These are phyloP conservation scores for Ornithorhynchus anatinus DNA, from an alignment of 2,113 vertebrate species.

Conservation along the genomic window DNA sequence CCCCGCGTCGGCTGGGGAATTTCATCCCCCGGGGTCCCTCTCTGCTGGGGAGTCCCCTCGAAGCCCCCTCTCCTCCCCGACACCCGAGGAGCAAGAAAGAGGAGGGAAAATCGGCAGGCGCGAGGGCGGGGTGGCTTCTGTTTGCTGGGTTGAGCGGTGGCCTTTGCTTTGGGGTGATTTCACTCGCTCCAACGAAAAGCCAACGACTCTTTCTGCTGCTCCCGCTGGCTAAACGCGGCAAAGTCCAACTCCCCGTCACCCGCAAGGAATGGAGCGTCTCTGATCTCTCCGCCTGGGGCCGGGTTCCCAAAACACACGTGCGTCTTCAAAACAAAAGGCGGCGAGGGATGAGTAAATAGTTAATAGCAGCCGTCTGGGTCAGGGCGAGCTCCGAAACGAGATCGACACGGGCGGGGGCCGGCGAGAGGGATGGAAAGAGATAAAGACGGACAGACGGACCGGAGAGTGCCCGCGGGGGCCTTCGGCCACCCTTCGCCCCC, in stretches of 20 bases:
- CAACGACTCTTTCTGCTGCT: no score
- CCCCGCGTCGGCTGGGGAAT: no score
- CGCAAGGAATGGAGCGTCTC: not conserved
- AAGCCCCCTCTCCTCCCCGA: no score
- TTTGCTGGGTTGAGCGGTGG: no score
- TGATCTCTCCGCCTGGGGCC: slow-evolving; percentile 12
- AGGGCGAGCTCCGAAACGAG: not conserved
- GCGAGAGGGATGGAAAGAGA: not conserved
- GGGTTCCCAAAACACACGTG: slow-evolving; percentile 17
- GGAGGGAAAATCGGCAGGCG: no score
- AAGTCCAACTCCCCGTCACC: not conserved
- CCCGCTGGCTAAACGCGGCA: not conserved
- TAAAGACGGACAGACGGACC: no score
- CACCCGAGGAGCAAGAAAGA: no score
- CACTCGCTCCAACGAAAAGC: not conserved
- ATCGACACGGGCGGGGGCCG: not conserved
- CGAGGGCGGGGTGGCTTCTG: not conserved
- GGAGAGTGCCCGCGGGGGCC: not conserved
- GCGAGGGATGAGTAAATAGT: not conserved
- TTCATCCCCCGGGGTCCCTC: no score
- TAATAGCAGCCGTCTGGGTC: not conserved
- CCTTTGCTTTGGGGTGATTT: no score
- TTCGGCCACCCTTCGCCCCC: not conserved
- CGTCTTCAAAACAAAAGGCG: slow-evolving; percentile 34
- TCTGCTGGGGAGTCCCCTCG: no score